Conservation (phyloP, 1,140 invertebrate species). For the Brachionus plicatilis region DNA sequence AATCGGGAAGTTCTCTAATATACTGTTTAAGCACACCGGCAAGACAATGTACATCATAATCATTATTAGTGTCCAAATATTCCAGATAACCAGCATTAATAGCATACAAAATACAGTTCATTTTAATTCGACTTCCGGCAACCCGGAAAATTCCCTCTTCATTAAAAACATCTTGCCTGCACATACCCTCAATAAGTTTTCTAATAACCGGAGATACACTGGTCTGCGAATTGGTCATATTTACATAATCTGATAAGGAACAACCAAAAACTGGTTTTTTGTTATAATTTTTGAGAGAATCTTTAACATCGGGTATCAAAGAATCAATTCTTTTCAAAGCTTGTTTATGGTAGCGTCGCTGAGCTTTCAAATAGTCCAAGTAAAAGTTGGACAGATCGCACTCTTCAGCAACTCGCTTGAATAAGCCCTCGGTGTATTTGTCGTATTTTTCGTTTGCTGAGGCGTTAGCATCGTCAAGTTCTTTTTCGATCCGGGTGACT, state of each 20-base stretch:
- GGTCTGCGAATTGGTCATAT: conserved; percentile 13
- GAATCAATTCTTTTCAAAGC: not conserved
- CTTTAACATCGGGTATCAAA: conserved; percentile 24
- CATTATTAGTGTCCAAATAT: conserved; percentile 19
- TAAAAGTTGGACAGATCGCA: conserved; percentile 25
- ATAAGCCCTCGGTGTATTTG: conserved; percentile 33
- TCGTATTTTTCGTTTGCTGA: conserved; percentile 32
- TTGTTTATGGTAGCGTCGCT: conserved; percentile 15
- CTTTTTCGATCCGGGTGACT: not conserved
- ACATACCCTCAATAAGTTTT: conserved; percentile 34
- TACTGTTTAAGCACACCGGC: conserved; percentile 40
- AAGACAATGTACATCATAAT: conserved; percentile 39
- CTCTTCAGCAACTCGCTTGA: conserved; percentile 36
- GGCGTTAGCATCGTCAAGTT: conserved; percentile 14
- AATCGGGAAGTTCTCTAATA: conserved; percentile 36
- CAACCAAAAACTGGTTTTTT: conserved; percentile 34
- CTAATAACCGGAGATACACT: conserved; percentile 30
- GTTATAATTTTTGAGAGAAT: conserved; percentile 19
- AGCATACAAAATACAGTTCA: conserved; percentile 35
- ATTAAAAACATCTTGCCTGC: conserved; percentile 31
- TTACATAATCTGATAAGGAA: conserved; percentile 7
- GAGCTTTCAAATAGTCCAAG: conserved; percentile 21
- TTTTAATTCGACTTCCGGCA: conserved; percentile 38
- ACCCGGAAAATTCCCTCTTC: conserved; percentile 39
- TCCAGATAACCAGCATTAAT: conserved; percentile 38